phyloP scores from a whole-genome alignment of 2,797 vertebrate genomes.

The Bradypus variegatus region DNA sequence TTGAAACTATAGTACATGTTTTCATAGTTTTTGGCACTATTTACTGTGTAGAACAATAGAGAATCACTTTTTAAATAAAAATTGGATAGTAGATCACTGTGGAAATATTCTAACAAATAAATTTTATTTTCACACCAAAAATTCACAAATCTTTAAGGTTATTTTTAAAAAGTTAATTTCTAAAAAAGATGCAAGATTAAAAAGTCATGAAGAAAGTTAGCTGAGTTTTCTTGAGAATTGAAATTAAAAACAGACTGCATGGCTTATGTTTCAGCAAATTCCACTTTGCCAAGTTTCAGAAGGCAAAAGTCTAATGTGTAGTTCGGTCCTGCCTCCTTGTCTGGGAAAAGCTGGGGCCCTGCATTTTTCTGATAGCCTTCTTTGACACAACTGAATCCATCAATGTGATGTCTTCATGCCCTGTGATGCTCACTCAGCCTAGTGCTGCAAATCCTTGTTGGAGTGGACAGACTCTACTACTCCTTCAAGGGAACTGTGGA shows the following conservation, averaged over 20 bases:
- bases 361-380: background rate
- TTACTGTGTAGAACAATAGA: constrained; percentile 31
- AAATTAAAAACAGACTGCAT: constrained; percentile 22
- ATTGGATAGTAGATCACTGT: background rate
- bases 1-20: background rate
- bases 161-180: constrained; percentile 19
- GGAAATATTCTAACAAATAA: background rate
- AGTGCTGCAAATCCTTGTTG: background rate
- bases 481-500: background rate
- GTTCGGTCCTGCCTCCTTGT: background rate
- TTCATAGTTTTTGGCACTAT: constrained; percentile 12
- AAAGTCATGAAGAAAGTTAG: constrained; percentile 1
- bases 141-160: constrained; percentile 16
- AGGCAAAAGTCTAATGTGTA: background rate
- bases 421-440: background rate
- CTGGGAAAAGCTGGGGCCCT: background rate
- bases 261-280: constrained; percentile 16
- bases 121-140: background rate
- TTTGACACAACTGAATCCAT: background rate
- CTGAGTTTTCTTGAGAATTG: background rate
- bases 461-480: background rate
- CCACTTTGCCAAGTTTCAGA: background rate
- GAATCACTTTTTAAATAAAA: constrained; percentile 34
- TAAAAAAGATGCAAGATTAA: background rate
- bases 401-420: background rate